phyloP scores from a whole-genome alignment of 2,797 vertebrate genomes.

The Intellagama lesueurii region DNA sequence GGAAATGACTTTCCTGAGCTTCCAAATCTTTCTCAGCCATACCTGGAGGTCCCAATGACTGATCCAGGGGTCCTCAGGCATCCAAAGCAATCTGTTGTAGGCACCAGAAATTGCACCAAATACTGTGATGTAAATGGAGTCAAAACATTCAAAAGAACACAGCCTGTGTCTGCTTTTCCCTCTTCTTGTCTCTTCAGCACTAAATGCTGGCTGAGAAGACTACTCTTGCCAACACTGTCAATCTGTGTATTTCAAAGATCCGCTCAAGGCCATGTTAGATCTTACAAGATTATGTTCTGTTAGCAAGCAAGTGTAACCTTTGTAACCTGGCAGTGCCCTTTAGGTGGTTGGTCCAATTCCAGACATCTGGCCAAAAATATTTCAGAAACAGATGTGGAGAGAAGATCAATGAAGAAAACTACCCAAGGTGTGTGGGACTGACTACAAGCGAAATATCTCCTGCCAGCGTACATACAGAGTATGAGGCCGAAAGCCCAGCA shows the following conservation, averaged over 20 bases:
- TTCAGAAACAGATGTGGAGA: neutral
- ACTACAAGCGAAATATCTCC: neutral
- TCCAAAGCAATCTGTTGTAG: neutral
- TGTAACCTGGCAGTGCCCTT: slow-evolving; percentile 4
- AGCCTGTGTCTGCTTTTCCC: too few relatives aligned
- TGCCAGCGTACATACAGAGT: neutral
- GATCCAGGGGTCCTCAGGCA: neutral
- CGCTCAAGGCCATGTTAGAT: neutral
- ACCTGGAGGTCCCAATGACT: neutral
- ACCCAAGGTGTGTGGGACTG: neutral
- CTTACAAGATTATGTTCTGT: neutral
- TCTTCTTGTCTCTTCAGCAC: neutral
- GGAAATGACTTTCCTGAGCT: neutral
- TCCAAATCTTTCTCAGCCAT: neutral
- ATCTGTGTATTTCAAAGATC: neutral
- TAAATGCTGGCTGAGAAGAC: neutral
- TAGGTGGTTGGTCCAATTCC: neutral
- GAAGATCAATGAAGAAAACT: neutral
- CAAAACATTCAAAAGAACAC: neutral
- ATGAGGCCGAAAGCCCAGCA: neutral
- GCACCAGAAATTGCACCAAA: neutral
- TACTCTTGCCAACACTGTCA: neutral
- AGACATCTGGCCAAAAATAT: slow-evolving; percentile 5
- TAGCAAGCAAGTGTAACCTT: neutral
- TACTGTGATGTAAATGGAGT: neutral